Evolutionary conservation across 2,797 vertebrate genomes (phyloP).

Genomic region (Epinephelus awoara): DNA sequence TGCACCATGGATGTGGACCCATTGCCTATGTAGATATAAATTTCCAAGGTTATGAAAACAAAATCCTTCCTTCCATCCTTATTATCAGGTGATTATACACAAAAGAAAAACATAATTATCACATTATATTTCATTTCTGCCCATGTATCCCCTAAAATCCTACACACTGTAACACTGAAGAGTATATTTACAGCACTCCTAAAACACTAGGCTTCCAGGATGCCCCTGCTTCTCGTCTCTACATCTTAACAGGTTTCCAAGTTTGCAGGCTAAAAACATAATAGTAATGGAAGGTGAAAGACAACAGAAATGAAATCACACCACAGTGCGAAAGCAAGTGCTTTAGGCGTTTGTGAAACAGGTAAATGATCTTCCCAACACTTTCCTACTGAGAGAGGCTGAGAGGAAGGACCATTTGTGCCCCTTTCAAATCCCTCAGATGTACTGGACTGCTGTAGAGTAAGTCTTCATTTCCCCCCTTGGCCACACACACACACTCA

Average conservation of each 20-base stretch:
- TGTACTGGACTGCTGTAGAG: constrained; percentile 54
- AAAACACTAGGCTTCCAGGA: constrained; percentile 18
- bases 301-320: constrained; percentile 50
- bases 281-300: constrained; percentile 39
- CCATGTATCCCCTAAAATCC: too few species aligned
- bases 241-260: constrained; percentile 17
- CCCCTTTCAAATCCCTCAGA: constrained; percentile 63
- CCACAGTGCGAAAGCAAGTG: constrained; percentile 26
- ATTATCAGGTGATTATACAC: too few species aligned
- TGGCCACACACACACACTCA: constrained; percentile 23
- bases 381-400: constrained; percentile 51
- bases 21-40: too few species aligned
- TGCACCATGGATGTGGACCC: too few species aligned
- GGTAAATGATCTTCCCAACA: constrained; percentile 54
- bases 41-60: too few species aligned
- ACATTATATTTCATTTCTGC: too few species aligned
- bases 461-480: constrained; percentile 50
- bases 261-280: constrained; percentile 30
- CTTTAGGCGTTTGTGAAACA: constrained; percentile 40
- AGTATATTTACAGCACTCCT: neutral
- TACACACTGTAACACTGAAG: too few species aligned
- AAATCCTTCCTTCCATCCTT: too few species aligned
- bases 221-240: constrained; percentile 1
- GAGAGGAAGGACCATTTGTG: constrained; percentile 45
- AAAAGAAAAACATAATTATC: too few species aligned